A percentile compares a stretch with the other conserved stretches of the same genome.
These are phyloP conservation scores for Peromyscus aztecus DNA, from an alignment of 2,797 vertebrate species.

Conservation along the genomic window DNA sequence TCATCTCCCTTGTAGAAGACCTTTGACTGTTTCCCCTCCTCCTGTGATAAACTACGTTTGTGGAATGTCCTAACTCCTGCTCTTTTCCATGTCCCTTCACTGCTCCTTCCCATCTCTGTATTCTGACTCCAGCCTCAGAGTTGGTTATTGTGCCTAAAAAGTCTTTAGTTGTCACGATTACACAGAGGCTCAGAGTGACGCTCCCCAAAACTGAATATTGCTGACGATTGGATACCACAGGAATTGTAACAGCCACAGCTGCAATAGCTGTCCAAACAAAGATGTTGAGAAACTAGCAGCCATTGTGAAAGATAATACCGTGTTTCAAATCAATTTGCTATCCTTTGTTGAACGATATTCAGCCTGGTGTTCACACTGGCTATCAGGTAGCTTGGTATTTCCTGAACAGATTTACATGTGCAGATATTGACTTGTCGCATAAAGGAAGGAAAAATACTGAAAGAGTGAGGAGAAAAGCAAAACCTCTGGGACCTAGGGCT, in stretches of 20 bases:
- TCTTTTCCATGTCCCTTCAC: conserved; percentile 15
- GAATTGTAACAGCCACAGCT: conserved; percentile 39
- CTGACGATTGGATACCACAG: conserved; percentile 63
- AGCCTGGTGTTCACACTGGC: not conserved
- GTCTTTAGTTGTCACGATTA: conserved; percentile 57
- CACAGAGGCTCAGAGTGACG: conserved; percentile 60
- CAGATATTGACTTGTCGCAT: conserved; percentile 33
- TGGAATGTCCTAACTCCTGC: not conserved
- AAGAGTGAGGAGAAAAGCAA: not conserved
- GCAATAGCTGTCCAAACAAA: conserved; percentile 45
- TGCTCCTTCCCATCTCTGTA: conserved; percentile 37
- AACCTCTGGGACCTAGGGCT: not conserved
- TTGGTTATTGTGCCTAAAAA: conserved; percentile 57
- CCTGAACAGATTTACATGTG: conserved; percentile 23
- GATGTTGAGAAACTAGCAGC: conserved; percentile 44
- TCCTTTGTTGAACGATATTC: conserved; percentile 38
- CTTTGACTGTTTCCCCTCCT: not conserved
- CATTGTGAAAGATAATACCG: conserved; percentile 41
- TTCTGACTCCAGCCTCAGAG: conserved; percentile 4
- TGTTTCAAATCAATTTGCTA: conserved; percentile 62
- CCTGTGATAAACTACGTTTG: not conserved
- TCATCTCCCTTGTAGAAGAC: not conserved
- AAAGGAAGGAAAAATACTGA: conserved; percentile 55
- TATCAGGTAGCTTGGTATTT: conserved; percentile 44
- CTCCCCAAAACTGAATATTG: conserved; percentile 38